Conservation (phyloP, 2,888 invertebrate genomes). For the Callosobruchus maculatus region DNA sequence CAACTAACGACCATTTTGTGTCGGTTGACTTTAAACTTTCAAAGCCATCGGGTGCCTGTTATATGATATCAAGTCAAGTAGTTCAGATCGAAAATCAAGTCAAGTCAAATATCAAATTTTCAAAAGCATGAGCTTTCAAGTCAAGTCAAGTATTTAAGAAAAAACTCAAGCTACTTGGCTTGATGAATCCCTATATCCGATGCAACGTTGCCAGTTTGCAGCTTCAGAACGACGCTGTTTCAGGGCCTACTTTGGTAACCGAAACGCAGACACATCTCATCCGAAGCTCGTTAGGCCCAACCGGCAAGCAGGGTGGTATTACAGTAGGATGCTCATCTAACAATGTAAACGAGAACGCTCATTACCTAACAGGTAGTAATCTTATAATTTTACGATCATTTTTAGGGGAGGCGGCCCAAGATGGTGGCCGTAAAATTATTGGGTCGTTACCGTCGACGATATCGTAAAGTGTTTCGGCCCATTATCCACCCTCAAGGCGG, state of each 20-base stretch:
- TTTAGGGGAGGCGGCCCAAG: constrained; percentile 17
- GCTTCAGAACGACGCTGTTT: too few species aligned
- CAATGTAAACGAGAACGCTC: constrained; percentile 21
- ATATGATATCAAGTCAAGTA: too few species aligned
- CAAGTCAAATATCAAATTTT: too few species aligned
- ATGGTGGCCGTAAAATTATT: constrained; percentile 34
- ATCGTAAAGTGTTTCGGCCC: constrained; percentile 41
- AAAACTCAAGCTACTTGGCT: too few species aligned
- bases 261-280: neutral
- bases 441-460: constrained; percentile 37
- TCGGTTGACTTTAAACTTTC: too few species aligned
- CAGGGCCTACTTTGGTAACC: neutral
- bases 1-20: too few species aligned
- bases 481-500: constrained; percentile 31
- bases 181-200: too few species aligned
- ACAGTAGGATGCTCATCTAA: constrained; percentile 4
- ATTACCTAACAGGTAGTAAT: constrained; percentile 16
- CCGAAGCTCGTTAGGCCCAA: neutral
- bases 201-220: too few species aligned
- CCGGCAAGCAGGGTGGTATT: neutral
- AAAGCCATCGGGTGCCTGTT: too few species aligned
- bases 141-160: too few species aligned
- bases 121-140: too few species aligned
- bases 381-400: constrained; percentile 27
- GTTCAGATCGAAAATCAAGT: too few species aligned